A percentile compares a stretch with the other conserved stretches of the same genome.
These are phyloP conservation scores for Zoanthus solanderi DNA, from an alignment of 92 coral and sea anemone genomes.

Conservation along the genomic window DNA sequence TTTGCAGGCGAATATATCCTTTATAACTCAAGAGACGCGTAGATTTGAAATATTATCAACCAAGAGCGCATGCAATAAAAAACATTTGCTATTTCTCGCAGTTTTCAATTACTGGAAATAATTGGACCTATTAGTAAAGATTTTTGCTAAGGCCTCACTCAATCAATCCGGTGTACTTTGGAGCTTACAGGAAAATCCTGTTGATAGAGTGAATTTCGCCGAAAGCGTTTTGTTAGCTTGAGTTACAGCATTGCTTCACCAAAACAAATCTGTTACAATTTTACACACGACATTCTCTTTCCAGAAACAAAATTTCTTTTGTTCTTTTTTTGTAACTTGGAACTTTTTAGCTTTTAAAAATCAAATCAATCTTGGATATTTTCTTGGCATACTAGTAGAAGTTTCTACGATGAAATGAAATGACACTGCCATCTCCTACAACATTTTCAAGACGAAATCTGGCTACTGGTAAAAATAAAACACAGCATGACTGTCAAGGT, in stretches of 20 bases:
- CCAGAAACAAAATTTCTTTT: not conserved
- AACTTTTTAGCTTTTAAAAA: not conserved
- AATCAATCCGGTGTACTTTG: slow-evolving; percentile 19
- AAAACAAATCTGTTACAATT: not conserved
- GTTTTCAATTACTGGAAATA: not conserved
- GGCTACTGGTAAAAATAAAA: no score
- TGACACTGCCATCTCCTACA: not conserved
- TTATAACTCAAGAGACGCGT: not conserved
- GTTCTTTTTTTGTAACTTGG: not conserved
- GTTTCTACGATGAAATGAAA: not conserved
- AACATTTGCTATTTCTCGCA: not conserved
- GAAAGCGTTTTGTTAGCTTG: not conserved
- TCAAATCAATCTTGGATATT: not conserved
- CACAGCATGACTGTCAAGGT: no score
- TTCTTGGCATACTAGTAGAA: not conserved
- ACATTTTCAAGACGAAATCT: no score
- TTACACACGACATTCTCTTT: not conserved
- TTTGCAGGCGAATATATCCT: not conserved
- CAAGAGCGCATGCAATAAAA: not conserved
- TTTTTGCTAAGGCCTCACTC: not conserved
- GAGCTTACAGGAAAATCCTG: slow-evolving; percentile 7
- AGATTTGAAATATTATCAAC: not conserved
- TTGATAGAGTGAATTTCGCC: not conserved
- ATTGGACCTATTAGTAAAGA: not conserved
- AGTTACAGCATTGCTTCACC: not conserved